Conservation (phyloP, 2,113 vertebrate genomes). For the Heterocephalus glaber region DNA sequence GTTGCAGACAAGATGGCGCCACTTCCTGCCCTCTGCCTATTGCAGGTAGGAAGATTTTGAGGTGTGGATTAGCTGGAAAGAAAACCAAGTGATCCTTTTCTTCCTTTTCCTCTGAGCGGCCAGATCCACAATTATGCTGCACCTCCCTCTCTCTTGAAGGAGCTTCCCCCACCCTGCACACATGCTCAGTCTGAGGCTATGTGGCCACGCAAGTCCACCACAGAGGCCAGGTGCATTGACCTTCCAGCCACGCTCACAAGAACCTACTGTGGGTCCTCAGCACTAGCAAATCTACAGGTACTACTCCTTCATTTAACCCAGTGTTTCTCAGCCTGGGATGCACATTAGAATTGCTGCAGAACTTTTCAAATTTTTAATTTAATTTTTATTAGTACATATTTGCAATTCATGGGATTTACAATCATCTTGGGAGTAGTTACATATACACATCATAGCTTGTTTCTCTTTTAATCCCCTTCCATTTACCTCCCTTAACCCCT, state of each 20-base stretch:
- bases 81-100: neutral
- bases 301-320: neutral
- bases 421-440: neutral
- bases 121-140: neutral
- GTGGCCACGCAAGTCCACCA: neutral
- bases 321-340: neutral
- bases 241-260: neutral
- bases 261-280: neutral
- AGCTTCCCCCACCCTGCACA: neutral
- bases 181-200: no score
- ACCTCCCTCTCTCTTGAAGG: neutral
- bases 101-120: neutral
- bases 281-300: neutral
- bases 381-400: neutral
- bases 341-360: neutral
- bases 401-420: neutral
- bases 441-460: neutral
- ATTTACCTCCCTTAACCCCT: neutral
- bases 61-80: neutral
- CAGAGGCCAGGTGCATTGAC: neutral
- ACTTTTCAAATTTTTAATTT: neutral
- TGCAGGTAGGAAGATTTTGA: neutral
- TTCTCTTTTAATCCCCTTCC: neutral
- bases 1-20: neutral
- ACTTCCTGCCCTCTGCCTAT: neutral